Conservation (phyloP, 2,888 invertebrate species). For the Xestia c-nigrum region DNA sequence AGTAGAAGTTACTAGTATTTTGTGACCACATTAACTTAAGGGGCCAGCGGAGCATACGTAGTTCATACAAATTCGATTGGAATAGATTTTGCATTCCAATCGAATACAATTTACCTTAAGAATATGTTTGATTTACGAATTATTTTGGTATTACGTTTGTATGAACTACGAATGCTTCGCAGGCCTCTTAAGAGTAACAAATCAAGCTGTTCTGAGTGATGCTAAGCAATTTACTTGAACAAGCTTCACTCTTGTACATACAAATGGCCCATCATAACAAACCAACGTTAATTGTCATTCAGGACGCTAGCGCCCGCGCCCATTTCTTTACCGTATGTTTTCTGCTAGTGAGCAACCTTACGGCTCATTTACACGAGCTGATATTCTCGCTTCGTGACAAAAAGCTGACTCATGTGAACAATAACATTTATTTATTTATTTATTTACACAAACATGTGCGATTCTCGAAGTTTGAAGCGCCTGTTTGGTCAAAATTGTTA, state of each 20-base stretch:
- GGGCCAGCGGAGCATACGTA: too few species aligned
- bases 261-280: slow-evolving; percentile 31
- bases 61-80: too few species aligned
- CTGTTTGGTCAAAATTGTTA: not conserved
- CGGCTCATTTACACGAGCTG: not conserved
- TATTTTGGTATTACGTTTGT: too few species aligned
- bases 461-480: not conserved
- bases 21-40: not conserved
- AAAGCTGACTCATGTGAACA: not conserved
- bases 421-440: too few species aligned
- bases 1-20: not conserved
- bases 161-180: too few species aligned
- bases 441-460: not conserved
- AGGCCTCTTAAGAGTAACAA: slow-evolving; percentile 2
- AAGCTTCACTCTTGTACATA: slow-evolving; percentile 17
- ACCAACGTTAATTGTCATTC: slow-evolving; percentile 21
- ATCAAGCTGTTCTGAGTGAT: slow-evolving; percentile 8
- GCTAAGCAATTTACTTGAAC: slow-evolving; percentile 14
- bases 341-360: slow-evolving; percentile 1
- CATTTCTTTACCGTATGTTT: slow-evolving; percentile 45
- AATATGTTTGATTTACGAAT: too few species aligned
- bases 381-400: not conserved
- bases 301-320: slow-evolving; percentile 18
- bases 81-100: too few species aligned
- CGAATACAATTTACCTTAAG: too few species aligned